These are phyloP conservation scores for Eolophus roseicapilla DNA, from an alignment of 2,113 vertebrate genomes.

Conservation along the genomic window DNA sequence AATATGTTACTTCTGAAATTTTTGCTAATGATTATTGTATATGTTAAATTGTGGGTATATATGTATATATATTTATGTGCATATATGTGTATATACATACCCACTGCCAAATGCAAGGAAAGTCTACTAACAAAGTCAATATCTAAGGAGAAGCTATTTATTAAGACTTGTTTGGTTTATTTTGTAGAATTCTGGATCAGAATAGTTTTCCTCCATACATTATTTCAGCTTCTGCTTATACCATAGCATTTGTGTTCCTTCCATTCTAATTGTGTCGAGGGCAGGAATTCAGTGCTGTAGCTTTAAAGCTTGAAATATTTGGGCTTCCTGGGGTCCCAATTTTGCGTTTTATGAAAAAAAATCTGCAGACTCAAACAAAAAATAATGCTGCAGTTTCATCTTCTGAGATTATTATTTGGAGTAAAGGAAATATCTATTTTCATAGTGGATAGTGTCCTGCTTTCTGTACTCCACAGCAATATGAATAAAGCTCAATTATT, in stretches of 20 bases:
- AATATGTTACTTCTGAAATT: neutral
- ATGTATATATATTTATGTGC: too few relatives aligned
- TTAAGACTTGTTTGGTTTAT: neutral
- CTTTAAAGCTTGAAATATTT: neutral
- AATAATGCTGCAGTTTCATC: neutral
- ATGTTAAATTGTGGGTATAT: neutral
- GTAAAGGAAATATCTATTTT: neutral
- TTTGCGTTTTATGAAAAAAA: neutral
- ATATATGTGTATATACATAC: too few relatives aligned
- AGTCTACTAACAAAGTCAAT: neutral
- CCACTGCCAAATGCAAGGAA: neutral
- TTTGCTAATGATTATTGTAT: neutral
- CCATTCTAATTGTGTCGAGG: neutral
- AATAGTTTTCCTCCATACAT: neutral
- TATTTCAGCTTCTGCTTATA: neutral
- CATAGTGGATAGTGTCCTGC: neutral
- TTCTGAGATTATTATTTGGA: neutral
- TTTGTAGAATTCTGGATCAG: neutral
- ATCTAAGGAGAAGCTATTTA: neutral
- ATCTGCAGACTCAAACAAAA: neutral
- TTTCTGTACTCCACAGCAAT: neutral
- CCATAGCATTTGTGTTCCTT: neutral
- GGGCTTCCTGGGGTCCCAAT: neutral
- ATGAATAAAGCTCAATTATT: neutral
- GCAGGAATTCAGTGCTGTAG: neutral